Evolutionary conservation across 2,113 vertebrate species (phyloP).

Genomic region (Pteruthius melanotis): DNA sequence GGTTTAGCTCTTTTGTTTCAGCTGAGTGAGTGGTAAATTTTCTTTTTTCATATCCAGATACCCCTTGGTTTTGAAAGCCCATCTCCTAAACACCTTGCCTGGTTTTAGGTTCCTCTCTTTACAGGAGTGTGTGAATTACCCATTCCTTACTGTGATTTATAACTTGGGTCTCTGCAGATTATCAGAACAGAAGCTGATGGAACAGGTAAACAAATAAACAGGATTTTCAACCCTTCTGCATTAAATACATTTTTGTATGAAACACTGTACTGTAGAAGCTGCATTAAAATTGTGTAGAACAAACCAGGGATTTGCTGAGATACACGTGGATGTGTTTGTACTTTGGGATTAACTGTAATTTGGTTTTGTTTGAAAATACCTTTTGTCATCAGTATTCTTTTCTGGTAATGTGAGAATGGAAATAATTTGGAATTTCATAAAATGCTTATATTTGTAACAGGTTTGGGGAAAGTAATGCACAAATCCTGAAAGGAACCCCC

Average conservation of each 20-base stretch:
- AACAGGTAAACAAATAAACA: not conserved
- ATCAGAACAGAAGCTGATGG: not conserved
- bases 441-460: not conserved
- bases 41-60: not conserved
- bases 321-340: not conserved
- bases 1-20: not conserved
- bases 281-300: not conserved
- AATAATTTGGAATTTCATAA: not conserved
- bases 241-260: not conserved
- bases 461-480: not conserved
- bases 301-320: not conserved
- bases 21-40: not conserved
- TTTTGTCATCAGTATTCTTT: not conserved
- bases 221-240: not conserved
- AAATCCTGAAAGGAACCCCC: not conserved
- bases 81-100: not conserved
- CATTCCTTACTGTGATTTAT: not conserved
- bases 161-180: not conserved
- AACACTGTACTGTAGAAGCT: not conserved
- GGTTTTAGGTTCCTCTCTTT: not conserved
- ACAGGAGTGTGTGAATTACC: not conserved
- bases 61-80: not conserved
- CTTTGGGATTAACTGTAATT: not conserved
- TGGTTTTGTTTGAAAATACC: not conserved
- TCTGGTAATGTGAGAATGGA: not conserved